Evolutionary conservation across 2,888 invertebrate species (phyloP).

Genomic region (Ormyrus pomaceus): DNA sequence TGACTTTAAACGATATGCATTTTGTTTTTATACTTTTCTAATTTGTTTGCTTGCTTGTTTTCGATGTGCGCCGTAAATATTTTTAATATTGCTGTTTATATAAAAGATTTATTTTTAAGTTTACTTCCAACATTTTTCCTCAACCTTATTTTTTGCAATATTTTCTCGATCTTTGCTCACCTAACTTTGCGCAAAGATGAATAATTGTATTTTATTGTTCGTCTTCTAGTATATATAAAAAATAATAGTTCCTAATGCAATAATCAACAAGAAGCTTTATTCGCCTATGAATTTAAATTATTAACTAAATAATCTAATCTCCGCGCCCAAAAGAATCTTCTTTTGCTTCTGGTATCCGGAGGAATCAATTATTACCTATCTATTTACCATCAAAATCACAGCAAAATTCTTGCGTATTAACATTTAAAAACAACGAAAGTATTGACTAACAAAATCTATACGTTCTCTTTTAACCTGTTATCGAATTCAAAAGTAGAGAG

Average conservation of each 20-base stretch:
- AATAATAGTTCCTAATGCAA: slow-evolving; percentile 19
- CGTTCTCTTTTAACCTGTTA: slow-evolving; percentile 24
- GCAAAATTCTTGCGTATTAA: slow-evolving; percentile 27
- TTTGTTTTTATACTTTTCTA: slow-evolving; percentile 20
- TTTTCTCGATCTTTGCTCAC: not conserved
- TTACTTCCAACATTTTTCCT: slow-evolving; percentile 31
- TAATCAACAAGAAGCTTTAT: slow-evolving; percentile 26
- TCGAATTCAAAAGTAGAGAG: slow-evolving; percentile 58
- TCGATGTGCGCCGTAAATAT: slow-evolving; percentile 57
- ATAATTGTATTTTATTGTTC: not conserved
- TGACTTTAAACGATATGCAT: slow-evolving; percentile 18
- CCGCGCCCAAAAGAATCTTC: not conserved
- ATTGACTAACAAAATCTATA: slow-evolving; percentile 26
- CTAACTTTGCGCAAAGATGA: not conserved
- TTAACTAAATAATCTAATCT: not conserved
- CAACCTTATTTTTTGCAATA: slow-evolving; percentile 9
- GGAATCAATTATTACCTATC: slow-evolving; percentile 4
- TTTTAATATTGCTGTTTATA: not conserved
- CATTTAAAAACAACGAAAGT: slow-evolving; percentile 32
- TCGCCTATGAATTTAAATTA: slow-evolving; percentile 7
- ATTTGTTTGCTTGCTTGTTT: slow-evolving; percentile 47
- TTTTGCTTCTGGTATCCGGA: slow-evolving; percentile 1
- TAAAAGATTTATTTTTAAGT: slow-evolving; percentile 4
- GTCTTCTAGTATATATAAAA: not conserved
- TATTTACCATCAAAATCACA: slow-evolving; percentile 50